phyloP scores from a whole-genome alignment of 1,140 invertebrate genomes.

The Acyrthosiphon pisum region DNA sequence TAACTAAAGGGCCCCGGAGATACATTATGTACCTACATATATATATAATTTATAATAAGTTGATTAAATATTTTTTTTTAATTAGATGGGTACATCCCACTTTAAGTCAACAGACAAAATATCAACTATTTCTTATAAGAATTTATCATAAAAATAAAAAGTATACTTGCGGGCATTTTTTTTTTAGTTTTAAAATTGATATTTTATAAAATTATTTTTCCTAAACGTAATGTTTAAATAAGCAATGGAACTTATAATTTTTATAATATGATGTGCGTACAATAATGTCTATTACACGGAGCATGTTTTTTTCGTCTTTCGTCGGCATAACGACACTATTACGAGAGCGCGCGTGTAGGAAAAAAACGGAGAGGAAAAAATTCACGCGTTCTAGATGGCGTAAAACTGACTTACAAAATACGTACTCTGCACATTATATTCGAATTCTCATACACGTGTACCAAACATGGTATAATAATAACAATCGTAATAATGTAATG shows the following conservation, averaged over 20 bases:
- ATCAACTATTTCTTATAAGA: too few relatives aligned
- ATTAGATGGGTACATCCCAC: too few relatives aligned
- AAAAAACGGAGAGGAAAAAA: neutral
- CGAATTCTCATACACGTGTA: neutral
- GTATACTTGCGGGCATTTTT: neutral
- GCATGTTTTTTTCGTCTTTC: neutral
- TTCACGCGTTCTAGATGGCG: neutral
- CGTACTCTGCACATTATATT: neutral
- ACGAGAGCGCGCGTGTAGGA: neutral
- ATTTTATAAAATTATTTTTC: too few relatives aligned
- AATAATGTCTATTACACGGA: neutral
- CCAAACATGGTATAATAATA: neutral
- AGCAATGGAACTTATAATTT: neutral
- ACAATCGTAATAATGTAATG: neutral
- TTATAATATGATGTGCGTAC: neutral
- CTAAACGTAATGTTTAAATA: neutral
- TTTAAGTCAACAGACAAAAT: neutral
- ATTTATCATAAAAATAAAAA: neutral
- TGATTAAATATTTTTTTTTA: neutral
- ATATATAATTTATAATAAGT: neutral
- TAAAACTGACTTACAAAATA: neutral
- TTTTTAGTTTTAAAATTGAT: too few relatives aligned
- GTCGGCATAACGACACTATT: neutral
- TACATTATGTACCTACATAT: neutral
- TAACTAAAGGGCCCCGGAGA: neutral